These are phyloP conservation scores for Laodelphax striatellus DNA, from an alignment of 1,140 invertebrate species.

Conservation along the genomic window DNA sequence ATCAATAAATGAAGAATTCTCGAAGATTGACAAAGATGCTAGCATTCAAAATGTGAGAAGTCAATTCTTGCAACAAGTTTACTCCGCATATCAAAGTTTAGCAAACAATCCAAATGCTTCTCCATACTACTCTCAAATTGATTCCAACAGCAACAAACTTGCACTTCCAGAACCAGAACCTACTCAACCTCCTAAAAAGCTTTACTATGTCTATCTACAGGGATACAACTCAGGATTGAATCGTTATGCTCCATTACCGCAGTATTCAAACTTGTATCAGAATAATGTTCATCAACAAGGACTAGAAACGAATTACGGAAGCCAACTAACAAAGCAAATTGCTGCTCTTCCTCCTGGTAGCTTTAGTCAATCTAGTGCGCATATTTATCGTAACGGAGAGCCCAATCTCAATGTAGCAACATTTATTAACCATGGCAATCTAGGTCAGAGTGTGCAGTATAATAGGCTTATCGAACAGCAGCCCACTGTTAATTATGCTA, in stretches of 20 bases:
- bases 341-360: background rate
- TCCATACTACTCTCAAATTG: background rate
- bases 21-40: background rate
- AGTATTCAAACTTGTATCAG: background rate
- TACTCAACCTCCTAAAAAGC: conserved; percentile 6
- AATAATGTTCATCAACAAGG: background rate
- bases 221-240: conserved; percentile 8
- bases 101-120: conserved; percentile 4
- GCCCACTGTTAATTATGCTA: too few relatives aligned
- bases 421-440: conserved; percentile 8
- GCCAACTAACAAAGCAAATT: too few relatives aligned
- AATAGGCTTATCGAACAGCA: too few relatives aligned
- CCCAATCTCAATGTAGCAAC: background rate
- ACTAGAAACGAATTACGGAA: too few relatives aligned
- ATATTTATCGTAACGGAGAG: background rate
- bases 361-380: background rate
- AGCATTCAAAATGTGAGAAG: background rate
- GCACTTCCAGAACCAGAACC: background rate
- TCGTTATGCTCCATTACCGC: background rate
- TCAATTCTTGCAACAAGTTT: conserved; percentile 12
- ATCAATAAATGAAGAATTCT: background rate
- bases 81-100: conserved; percentile 13
- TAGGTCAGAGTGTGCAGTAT: conserved; percentile 9
- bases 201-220: conserved; percentile 11
- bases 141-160: background rate